Conservation (phyloP, 2,113 vertebrate species). For the Gasterosteus aculeatus region DNA sequence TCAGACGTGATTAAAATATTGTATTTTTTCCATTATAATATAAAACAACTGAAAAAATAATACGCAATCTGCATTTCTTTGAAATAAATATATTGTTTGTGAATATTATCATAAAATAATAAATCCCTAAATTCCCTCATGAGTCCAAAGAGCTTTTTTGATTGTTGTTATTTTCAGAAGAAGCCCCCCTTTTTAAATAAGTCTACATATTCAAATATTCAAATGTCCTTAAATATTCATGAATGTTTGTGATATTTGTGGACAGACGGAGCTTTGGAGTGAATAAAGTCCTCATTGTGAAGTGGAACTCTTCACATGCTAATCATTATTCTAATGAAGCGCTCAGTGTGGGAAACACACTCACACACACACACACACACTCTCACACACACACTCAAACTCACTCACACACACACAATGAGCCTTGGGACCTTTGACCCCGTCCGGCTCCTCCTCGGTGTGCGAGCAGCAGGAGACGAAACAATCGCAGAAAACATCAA, state of each 20-base stretch:
- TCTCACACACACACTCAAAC: constrained; percentile 4
- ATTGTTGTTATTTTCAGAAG: not conserved
- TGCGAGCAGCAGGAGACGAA: constrained; percentile 14
- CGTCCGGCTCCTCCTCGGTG: not conserved
- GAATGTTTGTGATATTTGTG: not conserved
- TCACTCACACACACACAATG: constrained; percentile 16
- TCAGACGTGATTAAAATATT: too few relatives aligned
- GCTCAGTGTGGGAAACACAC: constrained; percentile 23
- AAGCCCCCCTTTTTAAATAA: not conserved
- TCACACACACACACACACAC: not conserved
- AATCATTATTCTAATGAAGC: constrained; percentile 65
- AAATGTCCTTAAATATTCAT: not conserved
- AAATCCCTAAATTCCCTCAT: not conserved
- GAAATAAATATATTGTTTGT: too few relatives aligned
- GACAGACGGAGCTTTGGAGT: constrained; percentile 35
- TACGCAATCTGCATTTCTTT: too few relatives aligned
- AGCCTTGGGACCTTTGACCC: constrained; percentile 56
- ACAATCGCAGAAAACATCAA: not conserved
- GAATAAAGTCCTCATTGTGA: constrained; percentile 61
- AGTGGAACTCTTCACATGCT: constrained; percentile 64
- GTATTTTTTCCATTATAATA: too few relatives aligned
- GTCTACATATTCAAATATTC: not conserved
- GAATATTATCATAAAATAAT: not conserved
- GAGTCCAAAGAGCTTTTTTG: not conserved
- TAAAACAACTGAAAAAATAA: too few relatives aligned